Evolutionary conservation across 2,113 vertebrate genomes (phyloP), one percentile per base, ranked within the genome.

Genomic region (Neodontobutis hainanensis): DNA sequence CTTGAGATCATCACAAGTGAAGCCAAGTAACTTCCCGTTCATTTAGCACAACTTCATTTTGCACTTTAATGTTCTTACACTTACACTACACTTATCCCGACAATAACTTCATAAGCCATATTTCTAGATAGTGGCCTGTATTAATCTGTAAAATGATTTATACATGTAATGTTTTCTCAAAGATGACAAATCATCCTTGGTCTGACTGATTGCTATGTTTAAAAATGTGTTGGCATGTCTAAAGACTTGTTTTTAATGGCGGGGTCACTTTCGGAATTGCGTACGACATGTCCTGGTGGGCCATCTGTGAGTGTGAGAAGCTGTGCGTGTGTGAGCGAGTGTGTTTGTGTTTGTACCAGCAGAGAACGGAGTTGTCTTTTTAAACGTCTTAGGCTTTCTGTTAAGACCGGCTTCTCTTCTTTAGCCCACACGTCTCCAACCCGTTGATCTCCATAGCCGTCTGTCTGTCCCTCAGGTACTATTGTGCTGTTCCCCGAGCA

Each of bases 301-400:
- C 57, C n/a, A 57, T 50, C 60, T 60, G 61, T 45, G 53, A 48
- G 56, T 7, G 19, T 15, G n/a, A 7, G 16, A 35, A 27, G 19
- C 19, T 27, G 19, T 27, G 19, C 19, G 19, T 11, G 16, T 14
- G 46, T 8, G 55, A n/a, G n/a, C n/a, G n/a, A n/a, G n/a, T n/a
- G n/a, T n/a, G n/a, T n/a, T n/a, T 15, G n/a, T 60, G 51, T 68
- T 42, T 58, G 56, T n/a, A 32, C 34, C 38, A 19, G 45, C n/a
- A 69, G 11, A 51, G 65, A 10, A 85, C 88, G 77, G 27, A 93
- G 91, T 85, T 93, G 91, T 90, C 92, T 90, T 75, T 90, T 93
- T 32, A 87, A 86, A 47, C 91, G 90, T 64, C 85, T 86, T 58
- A 85, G 85, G 65, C 75, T 36, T 43, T 66, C 40, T 45, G 75